Evolutionary conservation across 2,888 invertebrate species (phyloP).

Genomic region (Caenorhabditis afra): DNA sequence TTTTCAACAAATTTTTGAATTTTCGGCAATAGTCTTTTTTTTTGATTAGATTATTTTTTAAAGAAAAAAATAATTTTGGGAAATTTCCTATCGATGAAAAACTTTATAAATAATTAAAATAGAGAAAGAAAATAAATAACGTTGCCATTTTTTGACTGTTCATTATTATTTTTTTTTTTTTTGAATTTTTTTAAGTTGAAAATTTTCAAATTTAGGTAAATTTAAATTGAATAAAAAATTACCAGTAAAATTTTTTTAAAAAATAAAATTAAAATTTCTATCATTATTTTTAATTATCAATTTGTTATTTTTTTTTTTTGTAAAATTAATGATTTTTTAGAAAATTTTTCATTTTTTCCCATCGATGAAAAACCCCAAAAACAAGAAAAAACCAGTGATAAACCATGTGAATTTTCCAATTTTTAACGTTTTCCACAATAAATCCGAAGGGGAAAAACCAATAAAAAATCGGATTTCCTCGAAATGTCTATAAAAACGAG

Average conservation of each 20-base stretch:
- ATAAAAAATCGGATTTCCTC: not conserved
- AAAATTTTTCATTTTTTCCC: not conserved
- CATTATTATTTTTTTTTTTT: too few species aligned
- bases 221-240: too few species aligned
- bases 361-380: not conserved
- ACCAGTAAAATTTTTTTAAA: too few species aligned
- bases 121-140: too few species aligned
- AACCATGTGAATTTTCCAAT: not conserved
- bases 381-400: not conserved
- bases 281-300: not conserved
- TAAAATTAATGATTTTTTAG: not conserved
- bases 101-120: too few species aligned
- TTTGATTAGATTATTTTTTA: not conserved
- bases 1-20: not conserved
- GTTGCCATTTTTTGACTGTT: too few species aligned
- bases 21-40: not conserved
- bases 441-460: not conserved
- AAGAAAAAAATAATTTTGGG: not conserved
- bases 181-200: too few species aligned
- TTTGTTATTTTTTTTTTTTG: slow-evolving; percentile 1
- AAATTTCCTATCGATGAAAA: too few species aligned
- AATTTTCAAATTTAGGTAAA: too few species aligned
- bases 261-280: not conserved
- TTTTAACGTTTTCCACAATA: not conserved
- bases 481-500: not conserved